Conservation (phyloP, 2,113 vertebrate species). For the Sterna hirundo region DNA sequence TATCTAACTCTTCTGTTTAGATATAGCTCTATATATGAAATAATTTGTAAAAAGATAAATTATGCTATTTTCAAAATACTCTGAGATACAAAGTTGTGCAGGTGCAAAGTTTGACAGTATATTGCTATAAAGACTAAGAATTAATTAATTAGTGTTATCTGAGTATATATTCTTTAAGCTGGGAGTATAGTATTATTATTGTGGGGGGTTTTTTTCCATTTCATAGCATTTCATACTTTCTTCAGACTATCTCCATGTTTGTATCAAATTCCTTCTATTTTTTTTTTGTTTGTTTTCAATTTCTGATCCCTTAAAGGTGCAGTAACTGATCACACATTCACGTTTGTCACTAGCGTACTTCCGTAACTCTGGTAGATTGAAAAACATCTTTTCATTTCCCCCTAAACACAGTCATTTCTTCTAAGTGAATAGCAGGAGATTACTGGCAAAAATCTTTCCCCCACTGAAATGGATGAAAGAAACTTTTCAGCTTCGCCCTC, state of each 20-base stretch:
- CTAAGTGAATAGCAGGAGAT: neutral
- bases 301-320: neutral
- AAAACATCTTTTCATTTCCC: neutral
- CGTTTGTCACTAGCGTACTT: neutral
- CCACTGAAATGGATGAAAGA: neutral
- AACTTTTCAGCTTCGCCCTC: neutral
- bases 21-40: constrained; percentile 39
- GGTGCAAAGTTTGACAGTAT: constrained; percentile 14
- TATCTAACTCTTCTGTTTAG: constrained; percentile 33
- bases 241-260: neutral
- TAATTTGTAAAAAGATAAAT: constrained; percentile 50
- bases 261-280: neutral
- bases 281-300: neutral
- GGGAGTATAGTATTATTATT: neutral
- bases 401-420: neutral
- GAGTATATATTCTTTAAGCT: constrained; percentile 12
- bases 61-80: constrained; percentile 60
- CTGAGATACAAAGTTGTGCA: constrained; percentile 56
- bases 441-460: neutral
- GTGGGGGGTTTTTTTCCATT: neutral
- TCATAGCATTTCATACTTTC: neutral
- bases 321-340: constrained; percentile 17
- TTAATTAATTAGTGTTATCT: constrained; percentile 35
- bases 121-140: constrained; percentile 20
- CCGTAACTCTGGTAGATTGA: neutral